Evolutionary conservation across 2,888 invertebrate species (phyloP).

Genomic region (Drosophila anceps): DNA sequence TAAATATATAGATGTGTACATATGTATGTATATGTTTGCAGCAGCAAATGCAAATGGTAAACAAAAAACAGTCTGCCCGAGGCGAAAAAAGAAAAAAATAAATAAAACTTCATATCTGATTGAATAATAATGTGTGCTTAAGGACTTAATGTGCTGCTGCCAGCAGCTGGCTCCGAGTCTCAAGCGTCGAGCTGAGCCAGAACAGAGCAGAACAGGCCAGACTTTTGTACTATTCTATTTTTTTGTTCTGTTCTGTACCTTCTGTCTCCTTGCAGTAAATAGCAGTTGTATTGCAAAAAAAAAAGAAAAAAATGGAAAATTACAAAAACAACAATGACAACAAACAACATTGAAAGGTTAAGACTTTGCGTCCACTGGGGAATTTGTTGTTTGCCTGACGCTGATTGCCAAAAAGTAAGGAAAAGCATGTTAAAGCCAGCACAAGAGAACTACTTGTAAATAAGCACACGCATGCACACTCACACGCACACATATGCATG

Average conservation of each 20-base stretch:
- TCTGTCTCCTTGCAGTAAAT: constrained; percentile 39
- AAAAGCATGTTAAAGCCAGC: constrained; percentile 24
- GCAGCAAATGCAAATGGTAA: constrained; percentile 22
- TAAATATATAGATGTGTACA: neutral
- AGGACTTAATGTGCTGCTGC: constrained; percentile 75
- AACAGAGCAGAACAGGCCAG: neutral
- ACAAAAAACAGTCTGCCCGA: constrained; percentile 9
- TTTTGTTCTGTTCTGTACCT: constrained; percentile 42
- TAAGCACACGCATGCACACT: constrained; percentile 5
- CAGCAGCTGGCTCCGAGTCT: constrained; percentile 48
- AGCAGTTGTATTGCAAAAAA: constrained; percentile 51
- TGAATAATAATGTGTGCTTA: constrained; percentile 82
- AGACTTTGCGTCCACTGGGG: constrained; percentile 51
- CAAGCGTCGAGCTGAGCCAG: neutral
- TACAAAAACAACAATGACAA: constrained; percentile 43
- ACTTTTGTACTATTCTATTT: constrained; percentile 13
- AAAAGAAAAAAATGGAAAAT: constrained; percentile 53
- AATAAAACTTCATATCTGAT: constrained; percentile 78
- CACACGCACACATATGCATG: constrained; percentile 3
- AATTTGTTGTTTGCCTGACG: constrained; percentile 68
- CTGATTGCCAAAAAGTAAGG: constrained; percentile 71
- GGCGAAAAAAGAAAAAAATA: constrained; percentile 29
- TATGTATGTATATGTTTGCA: constrained; percentile 9
- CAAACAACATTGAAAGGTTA: constrained; percentile 32
- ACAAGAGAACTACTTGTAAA: constrained; percentile 38